Conservation (phyloP, 1,140 invertebrate species). For the Panagrolaimus sp. region DNA sequence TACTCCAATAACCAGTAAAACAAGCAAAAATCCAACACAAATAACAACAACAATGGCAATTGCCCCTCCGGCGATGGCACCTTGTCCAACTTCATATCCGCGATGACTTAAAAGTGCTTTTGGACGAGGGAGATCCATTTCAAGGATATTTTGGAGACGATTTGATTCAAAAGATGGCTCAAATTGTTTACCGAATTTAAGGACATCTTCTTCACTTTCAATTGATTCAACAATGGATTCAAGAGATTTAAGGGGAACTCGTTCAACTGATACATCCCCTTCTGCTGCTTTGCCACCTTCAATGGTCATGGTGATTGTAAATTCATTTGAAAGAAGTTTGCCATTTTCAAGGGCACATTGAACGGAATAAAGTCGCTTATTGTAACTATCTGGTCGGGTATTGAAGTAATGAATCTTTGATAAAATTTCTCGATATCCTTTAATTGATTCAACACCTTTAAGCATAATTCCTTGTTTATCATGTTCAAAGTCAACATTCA, state of each 20-base stretch:
- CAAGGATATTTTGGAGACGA: slow-evolving; percentile 58
- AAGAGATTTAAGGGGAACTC: slow-evolving; percentile 21
- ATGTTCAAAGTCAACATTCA: slow-evolving; percentile 58
- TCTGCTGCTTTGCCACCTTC: slow-evolving; percentile 22
- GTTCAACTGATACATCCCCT: slow-evolving; percentile 29
- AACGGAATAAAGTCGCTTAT: slow-evolving; percentile 54
- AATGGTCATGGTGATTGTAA: slow-evolving; percentile 42
- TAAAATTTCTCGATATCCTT: slow-evolving; percentile 49
- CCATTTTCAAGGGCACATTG: slow-evolving; percentile 54
- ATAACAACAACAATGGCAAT: slow-evolving; percentile 58
- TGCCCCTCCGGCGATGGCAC: slow-evolving; percentile 56
- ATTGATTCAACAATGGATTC: slow-evolving; percentile 3
- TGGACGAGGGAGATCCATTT: slow-evolving; percentile 59
- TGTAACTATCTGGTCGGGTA: slow-evolving; percentile 54
- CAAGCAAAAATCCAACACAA: slow-evolving; percentile 58
- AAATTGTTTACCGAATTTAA: neutral
- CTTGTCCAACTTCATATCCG: slow-evolving; percentile 57
- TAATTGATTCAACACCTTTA: slow-evolving; percentile 44
- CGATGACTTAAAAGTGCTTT: slow-evolving; percentile 56
- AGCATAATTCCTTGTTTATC: slow-evolving; percentile 55
- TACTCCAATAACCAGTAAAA: slow-evolving; percentile 56
- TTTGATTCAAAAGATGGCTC: slow-evolving; percentile 24
- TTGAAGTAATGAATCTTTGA: slow-evolving; percentile 59
- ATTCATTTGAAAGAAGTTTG: slow-evolving; percentile 54
- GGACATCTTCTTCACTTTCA: neutral